Evolutionary conservation across 2,113 vertebrate genomes (phyloP), one percentile per base, ranked within the genome.

Genomic region (Cyanoramphus novaezelandiae): DNA sequence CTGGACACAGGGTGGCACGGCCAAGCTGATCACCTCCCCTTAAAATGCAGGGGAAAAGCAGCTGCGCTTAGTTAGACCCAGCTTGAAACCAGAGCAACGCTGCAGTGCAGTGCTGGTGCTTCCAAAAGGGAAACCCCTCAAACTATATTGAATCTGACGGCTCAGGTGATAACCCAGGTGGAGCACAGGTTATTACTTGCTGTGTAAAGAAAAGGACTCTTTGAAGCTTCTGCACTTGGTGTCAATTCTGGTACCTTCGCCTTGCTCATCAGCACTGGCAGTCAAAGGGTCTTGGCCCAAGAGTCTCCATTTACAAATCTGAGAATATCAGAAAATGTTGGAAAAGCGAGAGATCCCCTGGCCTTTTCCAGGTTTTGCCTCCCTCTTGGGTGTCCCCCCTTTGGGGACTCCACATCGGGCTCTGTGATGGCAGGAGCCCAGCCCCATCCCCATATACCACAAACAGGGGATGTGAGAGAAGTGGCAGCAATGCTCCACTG

Each of bases 401-500:
- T 6, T 33, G 74, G 62, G 62, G 37, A 46, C 33, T 6, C 15
- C 70, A 11, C 5, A 3, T 4, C 35, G 50, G 33, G 62, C n/a
- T 24, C 55, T 39, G 33, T 15, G 57, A 35, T 5, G 78, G 28
- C 64, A 49, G 41, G 31, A 81, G 41, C 69, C 47, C 74, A 35
- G 60, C 69, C 84, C 77, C 0, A 0, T 49, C 49, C 86, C 62
- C 53, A 1, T 0, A 8, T 46, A 39, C 76, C 62, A 2, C 55
- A 41, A 11, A 31, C 14, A 29, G 35, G 27, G 35, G 43, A 4
- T 0, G 21, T 15, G 47, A 62, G 19, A 1, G 23, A 69, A n/a
- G 63, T 4, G 1, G 21, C 1, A 7, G 50, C 0, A 23, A 83
- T 72, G 52, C 37, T 62, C 44, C 0, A 0, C 77, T 31, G 64